Conservation (phyloP, 30 jellyfish, hydroid and myxozoan genomes). For the Pelagia noctiluca region DNA sequence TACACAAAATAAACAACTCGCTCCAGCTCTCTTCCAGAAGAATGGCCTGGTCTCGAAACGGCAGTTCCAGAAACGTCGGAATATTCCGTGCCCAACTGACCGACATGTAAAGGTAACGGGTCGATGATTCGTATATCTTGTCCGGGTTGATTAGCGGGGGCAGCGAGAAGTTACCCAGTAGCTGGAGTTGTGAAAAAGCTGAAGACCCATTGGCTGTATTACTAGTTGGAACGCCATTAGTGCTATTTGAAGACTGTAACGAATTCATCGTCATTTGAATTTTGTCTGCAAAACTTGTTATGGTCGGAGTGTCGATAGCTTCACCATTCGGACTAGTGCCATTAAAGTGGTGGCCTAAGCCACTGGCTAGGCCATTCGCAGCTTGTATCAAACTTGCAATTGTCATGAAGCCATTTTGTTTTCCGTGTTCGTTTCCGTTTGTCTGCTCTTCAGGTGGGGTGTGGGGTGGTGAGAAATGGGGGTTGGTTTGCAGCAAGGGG, state of each 20-base stretch:
- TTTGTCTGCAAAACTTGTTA: conserved; percentile 69
- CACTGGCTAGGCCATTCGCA: conserved; percentile 86
- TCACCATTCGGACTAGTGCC: conserved; percentile 63
- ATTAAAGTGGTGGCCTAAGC: conserved; percentile 56
- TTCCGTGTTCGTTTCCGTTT: conserved; percentile 54
- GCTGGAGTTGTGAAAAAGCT: conserved; percentile 70
- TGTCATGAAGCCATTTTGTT: conserved; percentile 89
- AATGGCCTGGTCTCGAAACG: conserved; percentile 98
- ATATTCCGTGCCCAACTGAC: conserved; percentile 99
- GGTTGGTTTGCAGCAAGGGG: conserved; percentile 63
- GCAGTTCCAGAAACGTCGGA: conserved; percentile 98
- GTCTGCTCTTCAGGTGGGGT: conserved; percentile 90
- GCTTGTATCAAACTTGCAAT: conserved; percentile 96
- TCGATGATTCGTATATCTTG: conserved; percentile 95
- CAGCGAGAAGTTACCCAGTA: conserved; percentile 80
- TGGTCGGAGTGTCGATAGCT: conserved; percentile 59
- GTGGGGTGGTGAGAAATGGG: conserved; percentile 96
- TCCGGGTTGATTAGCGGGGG: conserved; percentile 96
- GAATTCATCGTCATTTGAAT: conserved; percentile 80
- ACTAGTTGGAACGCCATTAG: conserved; percentile 41
- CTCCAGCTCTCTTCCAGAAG: conserved; percentile 99
- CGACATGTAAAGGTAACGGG: conserved; percentile 91
- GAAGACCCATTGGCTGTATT: conserved; percentile 60
- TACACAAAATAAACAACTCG: conserved; percentile 88
- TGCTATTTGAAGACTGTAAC: conserved; percentile 19